Evolutionary conservation across 2,113 vertebrate species (phyloP).

Genomic region (Ammodytes dubius): DNA sequence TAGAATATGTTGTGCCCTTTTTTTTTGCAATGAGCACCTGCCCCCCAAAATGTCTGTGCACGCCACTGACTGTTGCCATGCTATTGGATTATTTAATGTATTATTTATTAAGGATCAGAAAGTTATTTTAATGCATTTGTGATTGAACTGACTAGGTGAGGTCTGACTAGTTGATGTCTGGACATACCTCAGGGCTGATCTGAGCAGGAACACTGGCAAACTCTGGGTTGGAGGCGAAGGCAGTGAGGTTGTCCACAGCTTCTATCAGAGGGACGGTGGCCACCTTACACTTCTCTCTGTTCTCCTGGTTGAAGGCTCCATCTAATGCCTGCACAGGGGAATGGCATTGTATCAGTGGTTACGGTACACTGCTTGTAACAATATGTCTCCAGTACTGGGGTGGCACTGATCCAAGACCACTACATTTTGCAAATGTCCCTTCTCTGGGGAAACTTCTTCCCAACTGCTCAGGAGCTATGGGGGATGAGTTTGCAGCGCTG

Average conservation of each 20-base stretch:
- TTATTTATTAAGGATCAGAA: neutral
- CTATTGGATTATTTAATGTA: neutral
- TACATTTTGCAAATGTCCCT: too few relatives aligned
- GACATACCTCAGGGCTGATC: constrained; percentile 93
- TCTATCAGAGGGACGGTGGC: constrained; percentile 95
- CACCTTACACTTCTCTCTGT: constrained; percentile 92
- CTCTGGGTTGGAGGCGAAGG: constrained; percentile 97
- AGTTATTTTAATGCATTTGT: neutral
- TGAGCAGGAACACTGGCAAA: constrained; percentile 95
- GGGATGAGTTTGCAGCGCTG: too few relatives aligned
- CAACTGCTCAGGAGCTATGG: too few relatives aligned
- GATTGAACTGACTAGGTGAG: neutral
- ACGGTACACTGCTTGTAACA: neutral
- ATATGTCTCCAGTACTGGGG: neutral
- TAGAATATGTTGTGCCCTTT: too few relatives aligned
- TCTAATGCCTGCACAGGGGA: constrained; percentile 89
- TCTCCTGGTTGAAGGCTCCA: constrained; percentile 94
- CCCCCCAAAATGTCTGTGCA: too few relatives aligned
- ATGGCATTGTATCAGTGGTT: neutral
- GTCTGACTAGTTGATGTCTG: too few relatives aligned
- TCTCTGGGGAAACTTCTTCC: too few relatives aligned
- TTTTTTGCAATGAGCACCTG: too few relatives aligned
- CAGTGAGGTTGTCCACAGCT: constrained; percentile 96
- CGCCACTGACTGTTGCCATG: neutral
- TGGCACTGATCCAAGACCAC: neutral